These are phyloP conservation scores for Vombatus ursinus DNA, from an alignment of 2,113 vertebrate species.

Conservation along the genomic window DNA sequence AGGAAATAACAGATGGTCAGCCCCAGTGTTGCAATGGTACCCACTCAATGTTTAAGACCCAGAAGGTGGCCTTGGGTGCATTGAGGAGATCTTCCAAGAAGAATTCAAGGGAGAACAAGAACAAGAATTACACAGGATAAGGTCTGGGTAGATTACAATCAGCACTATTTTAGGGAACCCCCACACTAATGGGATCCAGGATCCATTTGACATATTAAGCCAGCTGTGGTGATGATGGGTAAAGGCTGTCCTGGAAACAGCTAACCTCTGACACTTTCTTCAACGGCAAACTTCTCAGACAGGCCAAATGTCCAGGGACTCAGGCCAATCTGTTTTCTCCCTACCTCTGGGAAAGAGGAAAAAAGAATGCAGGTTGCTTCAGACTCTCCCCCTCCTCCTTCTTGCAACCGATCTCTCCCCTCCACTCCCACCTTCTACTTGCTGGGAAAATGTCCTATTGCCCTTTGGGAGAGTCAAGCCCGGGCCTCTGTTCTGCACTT, in stretches of 20 bases:
- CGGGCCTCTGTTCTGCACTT: neutral
- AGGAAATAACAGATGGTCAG: neutral
- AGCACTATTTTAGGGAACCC: neutral
- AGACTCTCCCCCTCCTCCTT: neutral
- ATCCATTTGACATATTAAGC: neutral
- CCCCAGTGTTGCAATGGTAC: neutral
- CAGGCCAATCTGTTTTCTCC: neutral
- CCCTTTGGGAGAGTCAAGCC: neutral
- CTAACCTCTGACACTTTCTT: neutral
- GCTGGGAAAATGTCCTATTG: slow-evolving; percentile 4
- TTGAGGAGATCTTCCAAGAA: neutral
- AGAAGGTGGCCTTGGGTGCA: neutral
- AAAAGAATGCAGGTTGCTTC: neutral
- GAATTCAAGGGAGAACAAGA: neutral
- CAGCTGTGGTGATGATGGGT: neutral
- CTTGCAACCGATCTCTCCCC: neutral
- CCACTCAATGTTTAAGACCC: neutral
- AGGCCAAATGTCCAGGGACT: neutral
- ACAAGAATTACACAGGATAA: neutral
- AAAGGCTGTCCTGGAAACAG: neutral
- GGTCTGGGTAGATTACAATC: neutral
- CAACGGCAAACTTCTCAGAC: neutral
- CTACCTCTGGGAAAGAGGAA: neutral
- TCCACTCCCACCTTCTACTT: neutral
- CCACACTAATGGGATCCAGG: neutral